Base-by-base conservation (phyloP, 1,140 invertebrate species). In the Drosophila orena region DNA sequence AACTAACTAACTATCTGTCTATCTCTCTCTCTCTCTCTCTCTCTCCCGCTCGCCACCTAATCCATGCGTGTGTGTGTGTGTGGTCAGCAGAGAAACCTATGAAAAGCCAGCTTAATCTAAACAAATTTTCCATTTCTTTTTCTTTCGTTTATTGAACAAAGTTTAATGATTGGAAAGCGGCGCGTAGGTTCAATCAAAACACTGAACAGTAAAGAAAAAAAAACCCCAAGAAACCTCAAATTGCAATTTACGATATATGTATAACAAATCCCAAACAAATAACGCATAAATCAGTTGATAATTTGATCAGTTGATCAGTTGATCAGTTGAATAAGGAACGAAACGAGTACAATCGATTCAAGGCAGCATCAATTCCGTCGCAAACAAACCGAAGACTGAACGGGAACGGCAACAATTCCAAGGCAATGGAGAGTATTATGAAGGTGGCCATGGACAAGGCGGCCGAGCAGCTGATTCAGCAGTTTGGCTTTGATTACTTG, bases 71-170 rank as follows among this genome's bases (percentile, higher is more conserved):
- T 78, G 53, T 38, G 37, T 38, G 37, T 38, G 37, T 77, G 74
- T 56, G 57, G 61, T 44, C 59, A 62, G 65, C 3, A 44, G 64
- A 58, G 30, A 62, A 49, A 65, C 34, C 49, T 49, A 53, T 71
- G 15, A 68, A 62, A 76, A 62, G 74, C 34, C 43, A 72, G 61
- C 59, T 54, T 83, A 77, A 89, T 83, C 78, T 66, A 85, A 85
- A 89, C 61, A 66, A 73, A 81, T 78, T 90, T 79, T 85, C 80
- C 83, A 89, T 85, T 90, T 90, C 80, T 90, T 83, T 90, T 90
- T 86, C 77, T 86, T 90, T 90, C 79, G 79, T 86, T 90, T 89
- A 77, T 65, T 83, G 75, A 77, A 77, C 79, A 77, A 90, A 90
- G 88, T 90, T 81, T 83, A 70, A 77, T 71, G 79, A 86, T 90